Conservation (phyloP, 2,797 vertebrate genomes). For the Chaunax sp. region DNA sequence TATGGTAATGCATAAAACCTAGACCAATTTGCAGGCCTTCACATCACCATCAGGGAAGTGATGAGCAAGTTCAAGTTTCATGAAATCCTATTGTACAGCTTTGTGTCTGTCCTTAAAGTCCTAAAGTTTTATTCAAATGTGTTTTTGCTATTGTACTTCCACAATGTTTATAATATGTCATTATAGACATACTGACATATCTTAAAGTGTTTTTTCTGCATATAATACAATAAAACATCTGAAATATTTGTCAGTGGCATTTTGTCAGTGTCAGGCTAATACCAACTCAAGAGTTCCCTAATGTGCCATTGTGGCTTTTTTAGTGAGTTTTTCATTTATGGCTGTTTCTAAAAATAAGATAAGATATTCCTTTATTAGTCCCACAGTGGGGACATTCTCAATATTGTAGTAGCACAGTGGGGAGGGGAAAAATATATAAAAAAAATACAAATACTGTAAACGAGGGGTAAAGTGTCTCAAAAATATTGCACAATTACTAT, state of each 20-base stretch:
- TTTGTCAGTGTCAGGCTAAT: conserved; percentile 18
- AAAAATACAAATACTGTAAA: too few relatives aligned
- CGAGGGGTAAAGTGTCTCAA: too few relatives aligned
- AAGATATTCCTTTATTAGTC: too few relatives aligned
- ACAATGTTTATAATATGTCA: conserved; percentile 71
- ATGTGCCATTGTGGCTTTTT: too few relatives aligned
- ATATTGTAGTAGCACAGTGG: too few relatives aligned
- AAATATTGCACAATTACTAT: too few relatives aligned
- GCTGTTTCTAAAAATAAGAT: background rate
- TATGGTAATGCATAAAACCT: conserved; percentile 61
- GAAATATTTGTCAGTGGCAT: conserved; percentile 35
- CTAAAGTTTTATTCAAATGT: conserved; percentile 71
- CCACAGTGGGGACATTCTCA: too few relatives aligned
- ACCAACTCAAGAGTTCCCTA: background rate
- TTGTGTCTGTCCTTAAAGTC: conserved; percentile 73
- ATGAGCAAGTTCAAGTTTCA: conserved; percentile 63
- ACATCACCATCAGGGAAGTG: conserved; percentile 49
- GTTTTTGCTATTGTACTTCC: conserved; percentile 76
- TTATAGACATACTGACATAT: conserved; percentile 73
- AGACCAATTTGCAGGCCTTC: conserved; percentile 55
- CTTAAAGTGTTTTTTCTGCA: conserved; percentile 61
- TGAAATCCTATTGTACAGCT: conserved; percentile 76
- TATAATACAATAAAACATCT: conserved; percentile 76
- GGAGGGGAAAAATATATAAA: too few relatives aligned
- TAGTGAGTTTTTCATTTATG: background rate